Evolutionary conservation across 2,888 invertebrate species (phyloP), one percentile per base, ranked within the genome.

Genomic region (Rutpela maculata): DNA sequence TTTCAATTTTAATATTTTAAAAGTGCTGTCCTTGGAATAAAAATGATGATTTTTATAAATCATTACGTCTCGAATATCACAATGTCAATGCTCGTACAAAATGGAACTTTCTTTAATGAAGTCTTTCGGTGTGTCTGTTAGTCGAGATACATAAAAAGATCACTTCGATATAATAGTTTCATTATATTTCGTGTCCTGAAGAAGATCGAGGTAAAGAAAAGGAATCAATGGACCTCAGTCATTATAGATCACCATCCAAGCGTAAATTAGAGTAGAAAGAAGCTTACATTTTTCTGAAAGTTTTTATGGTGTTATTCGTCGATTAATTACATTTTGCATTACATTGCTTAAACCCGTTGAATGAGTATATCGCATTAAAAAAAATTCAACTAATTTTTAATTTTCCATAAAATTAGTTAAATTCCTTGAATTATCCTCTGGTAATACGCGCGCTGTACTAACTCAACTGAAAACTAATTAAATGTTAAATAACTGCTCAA

Each of bases 211-310:
- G 22, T 19, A 18, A 11, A 19, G 65, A 65, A 65, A 50, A 43
- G 65, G 38, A 65, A 65, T 43, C 65, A 65, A 43, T 65, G 65
- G 65, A 43, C 65, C n/a, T 43, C 15, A 43, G n/a, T 65, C 38
- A 43, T 43, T 65, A 65, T 43, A 43, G 17, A 65, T 43, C 17
- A 12, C 38, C 43, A 18, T 12, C 15, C 43, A 65, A 43, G 65
- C 65, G 65, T 38, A 65, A 65, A 65, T 12, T 50, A n/a, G n/a
- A 19, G 18, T 38, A 43, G 38, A 22, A 65, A 65, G n/a, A 65
- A 65, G 12, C 1, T 18, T 4, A 12, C 18, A 19, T 65, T 65
- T 65, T 65, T 65, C 19, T 50, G 50, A 50, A 50, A 50, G n/a
- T 12, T 50, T n/a, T 50, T 7, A 2, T 50, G 2, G n/a, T 50